A percentile compares a stretch with the other conserved stretches of the same genome.
These are phyloP conservation scores for Asbolus verrucosus DNA, from an alignment of 1,140 invertebrate genomes.

Conservation along the genomic window DNA sequence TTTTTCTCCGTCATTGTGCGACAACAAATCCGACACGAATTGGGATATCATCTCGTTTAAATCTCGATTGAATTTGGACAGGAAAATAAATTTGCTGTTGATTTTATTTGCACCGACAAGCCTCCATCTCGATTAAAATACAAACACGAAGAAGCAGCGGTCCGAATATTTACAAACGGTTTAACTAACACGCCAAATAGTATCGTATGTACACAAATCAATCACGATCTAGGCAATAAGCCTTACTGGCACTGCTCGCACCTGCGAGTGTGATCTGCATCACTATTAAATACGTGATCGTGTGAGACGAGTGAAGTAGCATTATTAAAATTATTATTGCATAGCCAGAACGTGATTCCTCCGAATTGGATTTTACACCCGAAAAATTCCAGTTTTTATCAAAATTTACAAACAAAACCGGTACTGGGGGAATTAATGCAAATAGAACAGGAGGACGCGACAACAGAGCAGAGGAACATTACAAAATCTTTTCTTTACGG, in stretches of 20 bases:
- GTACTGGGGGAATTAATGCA: slow-evolving; percentile 19
- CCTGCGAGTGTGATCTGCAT: slow-evolving; percentile 31
- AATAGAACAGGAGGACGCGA: slow-evolving; percentile 17
- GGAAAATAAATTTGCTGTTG: slow-evolving; percentile 25
- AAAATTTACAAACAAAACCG: slow-evolving; percentile 7
- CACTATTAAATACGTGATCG: slow-evolving; percentile 35
- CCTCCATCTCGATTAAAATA: slow-evolving; percentile 33
- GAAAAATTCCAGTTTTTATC: background rate
- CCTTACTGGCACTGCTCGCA: slow-evolving; percentile 30
- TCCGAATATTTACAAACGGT: slow-evolving; percentile 48
- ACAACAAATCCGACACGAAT: background rate
- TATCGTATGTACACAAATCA: slow-evolving; percentile 41
- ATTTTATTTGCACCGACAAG: slow-evolving; percentile 17
- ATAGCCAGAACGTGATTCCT: slow-evolving; percentile 7
- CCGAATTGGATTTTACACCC: background rate
- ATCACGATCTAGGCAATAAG: slow-evolving; percentile 44
- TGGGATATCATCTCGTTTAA: slow-evolving; percentile 14
- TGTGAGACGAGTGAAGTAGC: background rate
- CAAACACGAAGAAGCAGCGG: slow-evolving; percentile 41
- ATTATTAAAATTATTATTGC: slow-evolving; percentile 27
- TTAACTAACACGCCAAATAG: slow-evolving; percentile 46
- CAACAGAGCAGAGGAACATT: slow-evolving; percentile 7
- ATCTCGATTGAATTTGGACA: slow-evolving; percentile 23
- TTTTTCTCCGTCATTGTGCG: slow-evolving; percentile 10
- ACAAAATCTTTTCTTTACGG: slow-evolving; percentile 32